A percentile compares a stretch with the other conserved stretches of the same genome.
phyloP scores from a whole-genome alignment of 1,140 invertebrate species.

The Ericerus pela region DNA sequence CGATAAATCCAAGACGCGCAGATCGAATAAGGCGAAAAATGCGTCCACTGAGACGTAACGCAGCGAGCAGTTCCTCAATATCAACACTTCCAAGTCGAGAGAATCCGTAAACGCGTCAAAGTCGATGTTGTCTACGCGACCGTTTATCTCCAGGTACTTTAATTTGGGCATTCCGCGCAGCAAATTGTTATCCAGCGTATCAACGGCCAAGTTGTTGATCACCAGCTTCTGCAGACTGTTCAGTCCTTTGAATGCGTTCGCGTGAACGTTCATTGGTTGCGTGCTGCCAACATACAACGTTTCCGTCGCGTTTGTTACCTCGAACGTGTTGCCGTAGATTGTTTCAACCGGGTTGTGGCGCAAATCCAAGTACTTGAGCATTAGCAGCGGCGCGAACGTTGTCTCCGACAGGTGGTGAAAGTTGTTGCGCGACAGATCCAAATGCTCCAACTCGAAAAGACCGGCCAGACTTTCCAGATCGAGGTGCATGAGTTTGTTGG shows the following conservation, averaged over 20 bases:
- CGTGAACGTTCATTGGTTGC: conserved; percentile 31
- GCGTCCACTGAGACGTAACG: conserved; percentile 48
- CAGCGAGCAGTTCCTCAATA: conserved; percentile 44
- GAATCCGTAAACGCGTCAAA: conserved; percentile 50
- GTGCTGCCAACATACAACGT: conserved; percentile 42
- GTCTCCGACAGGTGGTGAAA: conserved; percentile 49
- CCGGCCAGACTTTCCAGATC: conserved; percentile 48
- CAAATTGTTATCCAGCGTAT: conserved; percentile 40
- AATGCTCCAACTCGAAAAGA: conserved; percentile 42
- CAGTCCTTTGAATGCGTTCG: conserved; percentile 46
- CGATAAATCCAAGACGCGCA: conserved; percentile 44
- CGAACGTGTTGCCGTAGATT: conserved; percentile 39
- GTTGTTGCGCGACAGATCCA: conserved; percentile 48
- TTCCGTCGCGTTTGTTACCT: conserved; percentile 47
- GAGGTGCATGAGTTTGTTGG: conserved; percentile 45
- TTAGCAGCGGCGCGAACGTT: conserved; percentile 51
- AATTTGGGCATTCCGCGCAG: conserved; percentile 42
- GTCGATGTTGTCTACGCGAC: conserved; percentile 41
- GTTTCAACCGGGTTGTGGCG: conserved; percentile 46
- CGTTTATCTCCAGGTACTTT: conserved; percentile 37
- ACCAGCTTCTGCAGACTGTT: conserved; percentile 36
- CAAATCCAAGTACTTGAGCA: conserved; percentile 42
- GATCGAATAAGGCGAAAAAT: conserved; percentile 43
- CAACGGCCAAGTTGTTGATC: conserved; percentile 40
- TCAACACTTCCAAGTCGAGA: conserved; percentile 38